phyloP scores from a whole-genome alignment of 1,140 invertebrate genomes.

The Aphis gossypii region DNA sequence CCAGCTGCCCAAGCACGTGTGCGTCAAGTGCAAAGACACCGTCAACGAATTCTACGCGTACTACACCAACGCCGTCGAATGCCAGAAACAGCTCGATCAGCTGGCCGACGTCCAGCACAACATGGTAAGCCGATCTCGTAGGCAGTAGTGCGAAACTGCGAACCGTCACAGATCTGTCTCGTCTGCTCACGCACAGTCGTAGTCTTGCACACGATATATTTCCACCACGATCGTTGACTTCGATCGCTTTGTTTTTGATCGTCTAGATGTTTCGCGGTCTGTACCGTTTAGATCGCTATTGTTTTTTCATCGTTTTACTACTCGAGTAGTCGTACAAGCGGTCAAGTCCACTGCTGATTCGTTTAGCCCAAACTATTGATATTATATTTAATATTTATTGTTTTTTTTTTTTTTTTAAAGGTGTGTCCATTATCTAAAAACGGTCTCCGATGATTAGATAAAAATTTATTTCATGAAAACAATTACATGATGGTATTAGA shows the following conservation, averaged over 20 bases:
- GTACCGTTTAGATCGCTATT: neutral
- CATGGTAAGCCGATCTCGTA: constrained; percentile 24
- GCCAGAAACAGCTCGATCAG: constrained; percentile 49
- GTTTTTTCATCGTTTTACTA: neutral
- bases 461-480: neutral
- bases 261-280: neutral
- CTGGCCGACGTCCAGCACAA: constrained; percentile 26
- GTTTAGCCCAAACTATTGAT: neutral
- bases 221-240: neutral
- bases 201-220: too few species aligned
- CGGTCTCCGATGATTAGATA: neutral
- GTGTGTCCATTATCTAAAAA: neutral
- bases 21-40: constrained; percentile 48
- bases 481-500: neutral
- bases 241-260: neutral
- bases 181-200: neutral
- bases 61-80: constrained; percentile 26
- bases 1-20: constrained; percentile 46
- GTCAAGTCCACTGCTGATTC: neutral
- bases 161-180: too few species aligned
- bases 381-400: neutral
- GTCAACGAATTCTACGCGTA: constrained; percentile 45
- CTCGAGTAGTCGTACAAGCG: neutral
- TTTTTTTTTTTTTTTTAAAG: neutral
- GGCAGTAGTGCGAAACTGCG: neutral